Conservation (phyloP, 2,888 invertebrate species). For the Himalopsyche tibetana region DNA sequence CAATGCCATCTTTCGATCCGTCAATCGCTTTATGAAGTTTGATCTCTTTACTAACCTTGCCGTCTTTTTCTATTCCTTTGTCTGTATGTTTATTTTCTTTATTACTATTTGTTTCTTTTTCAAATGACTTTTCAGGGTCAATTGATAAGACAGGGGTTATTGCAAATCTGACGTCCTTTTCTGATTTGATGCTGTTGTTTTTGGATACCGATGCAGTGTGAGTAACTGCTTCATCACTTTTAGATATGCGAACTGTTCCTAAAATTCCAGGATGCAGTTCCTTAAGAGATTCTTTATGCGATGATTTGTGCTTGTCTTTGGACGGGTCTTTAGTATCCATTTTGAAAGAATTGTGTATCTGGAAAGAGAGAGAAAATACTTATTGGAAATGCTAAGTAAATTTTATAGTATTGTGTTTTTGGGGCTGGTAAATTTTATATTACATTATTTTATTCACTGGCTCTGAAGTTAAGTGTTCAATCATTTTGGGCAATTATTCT, state of each 20-base stretch:
- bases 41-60: slow-evolving; percentile 39
- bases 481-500: no score
- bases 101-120: slow-evolving; percentile 56
- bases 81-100: slow-evolving; percentile 52
- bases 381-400: no score
- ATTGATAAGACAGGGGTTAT: slow-evolving; percentile 44
- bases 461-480: no score
- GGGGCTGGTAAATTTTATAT: no score
- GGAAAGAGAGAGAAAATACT: background rate
- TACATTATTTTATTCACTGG: no score
- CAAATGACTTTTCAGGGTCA: slow-evolving; percentile 67
- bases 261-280: slow-evolving; percentile 59
- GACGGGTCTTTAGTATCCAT: slow-evolving; percentile 60
- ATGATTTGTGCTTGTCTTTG: slow-evolving; percentile 56
- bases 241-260: slow-evolving; percentile 62
- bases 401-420: no score
- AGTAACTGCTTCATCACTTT: slow-evolving; percentile 64
- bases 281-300: slow-evolving; percentile 54
- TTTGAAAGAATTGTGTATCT: slow-evolving; percentile 15
- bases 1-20: slow-evolving; percentile 73
- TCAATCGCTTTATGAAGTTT: slow-evolving; percentile 69
- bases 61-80: slow-evolving; percentile 44
- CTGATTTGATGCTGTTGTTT: slow-evolving; percentile 70
- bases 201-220: slow-evolving; percentile 62
- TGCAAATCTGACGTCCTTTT: slow-evolving; percentile 71